These are phyloP conservation scores for Huso huso DNA, from an alignment of 2,797 vertebrate genomes.

Conservation along the genomic window DNA sequence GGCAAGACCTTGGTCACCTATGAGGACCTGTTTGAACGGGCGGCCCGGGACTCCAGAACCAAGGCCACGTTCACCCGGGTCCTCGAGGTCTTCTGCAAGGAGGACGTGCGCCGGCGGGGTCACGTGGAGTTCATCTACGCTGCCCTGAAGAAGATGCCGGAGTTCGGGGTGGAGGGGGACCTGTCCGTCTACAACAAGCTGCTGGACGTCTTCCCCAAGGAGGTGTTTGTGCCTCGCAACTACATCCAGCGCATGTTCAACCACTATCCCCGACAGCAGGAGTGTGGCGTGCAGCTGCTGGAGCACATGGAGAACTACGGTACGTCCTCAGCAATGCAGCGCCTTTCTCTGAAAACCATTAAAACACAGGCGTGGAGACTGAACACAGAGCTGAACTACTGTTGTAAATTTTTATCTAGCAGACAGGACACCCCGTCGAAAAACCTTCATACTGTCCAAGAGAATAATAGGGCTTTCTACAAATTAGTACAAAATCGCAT, in stretches of 20 bases:
- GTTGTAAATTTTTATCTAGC: no score
- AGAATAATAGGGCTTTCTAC: no score
- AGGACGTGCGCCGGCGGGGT: constrained; percentile 63
- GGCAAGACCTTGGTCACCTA: constrained; percentile 32
- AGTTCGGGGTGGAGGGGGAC: constrained; percentile 74
- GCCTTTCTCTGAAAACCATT: not conserved
- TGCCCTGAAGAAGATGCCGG: constrained; percentile 73
- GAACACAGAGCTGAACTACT: no score
- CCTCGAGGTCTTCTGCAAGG: constrained; percentile 53
- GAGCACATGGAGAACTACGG: constrained; percentile 83
- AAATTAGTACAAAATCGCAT: no score
- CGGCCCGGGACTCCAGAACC: constrained; percentile 32
- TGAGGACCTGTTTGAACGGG: constrained; percentile 54
- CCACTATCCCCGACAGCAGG: constrained; percentile 82
- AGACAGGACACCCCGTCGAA: no score
- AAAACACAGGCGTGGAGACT: no score
- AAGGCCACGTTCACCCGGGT: constrained; percentile 64
- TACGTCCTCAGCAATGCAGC: constrained; percentile 31
- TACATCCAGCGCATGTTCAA: constrained; percentile 74
- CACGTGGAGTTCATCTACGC: constrained; percentile 85
- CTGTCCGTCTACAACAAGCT: constrained; percentile 72
- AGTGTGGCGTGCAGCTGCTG: constrained; percentile 72
- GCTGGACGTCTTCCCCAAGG: constrained; percentile 81
- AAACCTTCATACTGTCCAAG: no score
- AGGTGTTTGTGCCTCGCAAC: constrained; percentile 73